Conservation (phyloP, 2,888 invertebrate genomes). For the Drosophila meridiana region DNA sequence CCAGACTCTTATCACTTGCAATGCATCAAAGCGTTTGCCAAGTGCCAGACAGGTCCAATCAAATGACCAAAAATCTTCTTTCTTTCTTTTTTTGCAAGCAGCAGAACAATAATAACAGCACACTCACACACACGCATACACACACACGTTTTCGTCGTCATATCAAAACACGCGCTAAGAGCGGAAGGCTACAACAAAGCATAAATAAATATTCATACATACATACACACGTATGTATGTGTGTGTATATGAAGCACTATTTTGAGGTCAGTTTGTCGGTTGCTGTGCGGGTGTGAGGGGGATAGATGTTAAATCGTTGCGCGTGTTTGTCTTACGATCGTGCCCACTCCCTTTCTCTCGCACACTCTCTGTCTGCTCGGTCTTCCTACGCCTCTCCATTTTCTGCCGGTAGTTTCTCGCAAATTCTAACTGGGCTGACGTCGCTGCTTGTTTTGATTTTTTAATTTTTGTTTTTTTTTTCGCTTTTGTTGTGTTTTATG, state of each 20-base stretch:
- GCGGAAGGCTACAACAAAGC: constrained; percentile 42
- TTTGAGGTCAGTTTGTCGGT: constrained; percentile 61
- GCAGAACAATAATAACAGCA: background rate
- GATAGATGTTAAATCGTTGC: constrained; percentile 27
- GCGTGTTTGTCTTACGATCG: constrained; percentile 37
- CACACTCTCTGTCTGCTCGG: background rate
- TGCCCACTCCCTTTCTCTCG: constrained; percentile 6
- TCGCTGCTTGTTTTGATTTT: constrained; percentile 32
- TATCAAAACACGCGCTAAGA: constrained; percentile 28
- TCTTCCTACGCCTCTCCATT: constrained; percentile 6
- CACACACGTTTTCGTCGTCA: constrained; percentile 1
- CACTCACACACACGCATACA: constrained; percentile 1
- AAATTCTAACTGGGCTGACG: constrained; percentile 39
- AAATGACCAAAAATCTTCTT: constrained; percentile 19
- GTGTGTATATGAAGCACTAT: constrained; percentile 38
- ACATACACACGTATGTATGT: background rate
- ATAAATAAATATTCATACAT: constrained; percentile 21
- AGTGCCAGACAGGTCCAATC: constrained; percentile 49
- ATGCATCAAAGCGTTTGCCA: constrained; percentile 55
- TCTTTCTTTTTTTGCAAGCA: background rate
- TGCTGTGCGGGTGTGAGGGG: constrained; percentile 4
- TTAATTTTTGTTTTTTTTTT: background rate
- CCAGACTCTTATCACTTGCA: constrained; percentile 43
- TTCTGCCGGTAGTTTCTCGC: constrained; percentile 49
- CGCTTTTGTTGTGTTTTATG: constrained; percentile 36